Evolutionary conservation across 2,113 vertebrate species (phyloP), one percentile per base, ranked within the genome.

Genomic region (Pungitius pungitius): DNA sequence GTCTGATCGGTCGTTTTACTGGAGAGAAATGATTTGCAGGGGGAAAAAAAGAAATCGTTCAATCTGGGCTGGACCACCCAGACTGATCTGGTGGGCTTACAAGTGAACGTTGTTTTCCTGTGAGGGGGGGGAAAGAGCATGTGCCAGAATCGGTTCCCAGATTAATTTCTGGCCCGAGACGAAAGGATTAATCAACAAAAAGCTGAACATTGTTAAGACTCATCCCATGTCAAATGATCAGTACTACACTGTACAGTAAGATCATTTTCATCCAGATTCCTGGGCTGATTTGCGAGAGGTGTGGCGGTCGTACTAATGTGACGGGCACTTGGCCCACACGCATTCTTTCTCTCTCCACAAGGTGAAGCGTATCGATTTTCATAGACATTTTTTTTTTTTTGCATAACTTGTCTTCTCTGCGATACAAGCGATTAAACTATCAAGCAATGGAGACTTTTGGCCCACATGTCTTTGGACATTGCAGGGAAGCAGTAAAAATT

Each of bases 1-100:
- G 86, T 90, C 73, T 56, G 58, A 56, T 82, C 76, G 77, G 73
- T 87, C 80, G 73, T 80, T 88, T 91, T 74, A 57, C 68, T 33
- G 61, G 66, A 72, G 69, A 57, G 59, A 77, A 84, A 78, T 64
- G 62, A 54, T 67, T 78, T 77, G 66, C 63, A 78, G 65, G 60
- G 57, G 43, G 63, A 45, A 59, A 54, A 51, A 66, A 73, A 75
- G 70, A 54, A 83, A 82, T 74, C 69, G 57, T 68, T 70, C 77
- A 71, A 49, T 84, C 79, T 78, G 72, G 66, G 76, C 69, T 22
- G 59, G 90, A 92, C 91, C 91, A 92, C 91, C 90, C 88, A 89
- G 75, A 71, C 43, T 40, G 74, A 86, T 81, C 73, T 61, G 69
- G 40, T 69, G 35, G 72, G 68, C 14, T 43, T 11, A 43, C 84